phyloP scores from a whole-genome alignment of 2,888 invertebrate species.

The Stramonita haemastoma region DNA sequence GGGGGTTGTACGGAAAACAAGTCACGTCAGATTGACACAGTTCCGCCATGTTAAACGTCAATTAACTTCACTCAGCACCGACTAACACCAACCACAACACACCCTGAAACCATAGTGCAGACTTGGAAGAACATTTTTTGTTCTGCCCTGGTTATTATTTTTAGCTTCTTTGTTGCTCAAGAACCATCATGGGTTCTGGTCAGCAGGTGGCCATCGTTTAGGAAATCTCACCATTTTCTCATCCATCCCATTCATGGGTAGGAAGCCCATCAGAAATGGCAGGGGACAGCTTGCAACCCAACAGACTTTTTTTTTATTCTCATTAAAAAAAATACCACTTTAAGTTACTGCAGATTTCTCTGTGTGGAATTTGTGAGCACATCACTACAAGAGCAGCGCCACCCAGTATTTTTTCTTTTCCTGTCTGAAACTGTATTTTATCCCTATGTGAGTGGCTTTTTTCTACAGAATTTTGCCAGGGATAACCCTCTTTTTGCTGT shows the following conservation, averaged over 20 bases:
- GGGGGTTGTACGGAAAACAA: background rate
- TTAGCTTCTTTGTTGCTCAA: conserved; percentile 1
- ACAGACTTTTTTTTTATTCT: background rate
- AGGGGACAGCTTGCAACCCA: conserved; percentile 1
- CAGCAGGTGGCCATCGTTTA: background rate
- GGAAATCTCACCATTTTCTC: conserved; percentile 35
- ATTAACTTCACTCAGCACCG: background rate
- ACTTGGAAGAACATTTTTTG: too few relatives aligned
- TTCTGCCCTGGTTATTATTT: conserved; percentile 4
- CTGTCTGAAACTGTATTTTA: too few relatives aligned
- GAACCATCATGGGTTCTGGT: background rate
- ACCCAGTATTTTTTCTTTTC: too few relatives aligned
- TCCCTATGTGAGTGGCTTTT: background rate
- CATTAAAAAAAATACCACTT: too few relatives aligned
- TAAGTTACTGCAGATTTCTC: too few relatives aligned
- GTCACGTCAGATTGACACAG: background rate
- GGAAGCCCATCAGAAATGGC: conserved; percentile 27
- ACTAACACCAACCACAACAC: background rate
- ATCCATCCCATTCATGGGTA: conserved; percentile 17
- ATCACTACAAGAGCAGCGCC: too few relatives aligned
- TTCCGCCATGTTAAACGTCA: background rate
- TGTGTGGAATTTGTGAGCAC: too few relatives aligned
- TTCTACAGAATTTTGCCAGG: too few relatives aligned
- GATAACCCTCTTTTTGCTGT: too few relatives aligned
- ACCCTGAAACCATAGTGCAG: background rate